phyloP scores from a whole-genome alignment of 2,888 invertebrate species.

The Yponomeuta evonymella region DNA sequence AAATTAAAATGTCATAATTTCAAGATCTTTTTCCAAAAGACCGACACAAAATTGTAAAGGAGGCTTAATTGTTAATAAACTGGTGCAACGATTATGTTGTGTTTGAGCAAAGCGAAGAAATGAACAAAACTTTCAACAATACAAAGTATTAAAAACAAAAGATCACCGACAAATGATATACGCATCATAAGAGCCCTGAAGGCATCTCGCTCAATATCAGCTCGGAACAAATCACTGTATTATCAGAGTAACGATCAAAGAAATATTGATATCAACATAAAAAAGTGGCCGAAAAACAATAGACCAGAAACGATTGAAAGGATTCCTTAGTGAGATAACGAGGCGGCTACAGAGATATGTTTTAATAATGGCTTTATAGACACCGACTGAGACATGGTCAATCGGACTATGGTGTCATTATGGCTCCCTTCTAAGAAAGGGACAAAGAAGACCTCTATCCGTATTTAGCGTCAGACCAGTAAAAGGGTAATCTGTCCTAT shows the following conservation, averaged over 20 bases:
- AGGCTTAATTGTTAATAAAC: no score
- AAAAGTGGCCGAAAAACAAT: conserved; percentile 71
- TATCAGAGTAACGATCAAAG: conserved; percentile 68
- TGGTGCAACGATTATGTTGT: background rate
- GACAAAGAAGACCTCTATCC: background rate
- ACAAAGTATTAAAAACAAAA: conserved; percentile 43
- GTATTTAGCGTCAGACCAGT: conserved; percentile 7
- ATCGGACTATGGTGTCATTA: conserved; percentile 38
- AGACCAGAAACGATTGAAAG: conserved; percentile 70
- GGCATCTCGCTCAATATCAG: conserved; percentile 62
- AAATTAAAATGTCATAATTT: conserved; percentile 12
- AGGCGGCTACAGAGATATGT: conserved; percentile 55
- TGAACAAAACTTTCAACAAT: background rate
- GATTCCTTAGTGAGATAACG: conserved; percentile 66
- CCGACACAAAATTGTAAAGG: background rate
- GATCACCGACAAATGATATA: conserved; percentile 67
- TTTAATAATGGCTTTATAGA: conserved; percentile 69
- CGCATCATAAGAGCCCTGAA: conserved; percentile 56
- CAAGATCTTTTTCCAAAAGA: background rate
- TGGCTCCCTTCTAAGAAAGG: conserved; percentile 20
- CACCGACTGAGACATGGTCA: conserved; percentile 31
- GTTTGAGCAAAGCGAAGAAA: background rate
- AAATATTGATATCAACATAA: conserved; percentile 73
- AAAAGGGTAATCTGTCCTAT: conserved; percentile 17
- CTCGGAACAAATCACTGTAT: conserved; percentile 71